Conservation (phyloP, 1,140 invertebrate species). For the Camponotus vicinus region DNA sequence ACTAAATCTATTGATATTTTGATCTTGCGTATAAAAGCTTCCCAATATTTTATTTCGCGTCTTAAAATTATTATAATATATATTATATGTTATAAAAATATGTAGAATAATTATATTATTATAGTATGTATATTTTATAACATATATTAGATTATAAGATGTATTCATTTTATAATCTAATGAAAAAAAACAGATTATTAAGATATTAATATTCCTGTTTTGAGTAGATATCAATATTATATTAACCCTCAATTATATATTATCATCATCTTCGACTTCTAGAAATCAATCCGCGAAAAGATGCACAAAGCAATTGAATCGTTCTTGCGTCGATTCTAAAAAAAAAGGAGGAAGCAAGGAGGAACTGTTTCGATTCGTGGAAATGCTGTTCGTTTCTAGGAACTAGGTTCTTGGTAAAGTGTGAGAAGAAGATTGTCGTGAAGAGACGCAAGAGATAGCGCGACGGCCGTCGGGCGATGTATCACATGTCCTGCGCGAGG, state of each 20-base stretch:
- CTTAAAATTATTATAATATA: background rate
- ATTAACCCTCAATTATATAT: background rate
- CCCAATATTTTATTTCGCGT: background rate
- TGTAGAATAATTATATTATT: too few species aligned
- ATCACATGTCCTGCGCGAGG: constrained; percentile 54
- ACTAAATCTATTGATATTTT: background rate
- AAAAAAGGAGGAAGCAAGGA: background rate
- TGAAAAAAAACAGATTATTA: background rate
- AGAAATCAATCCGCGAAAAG: background rate
- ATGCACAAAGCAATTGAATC: constrained; percentile 21
- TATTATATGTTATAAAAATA: too few species aligned
- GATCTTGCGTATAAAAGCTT: background rate
- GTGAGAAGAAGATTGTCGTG: constrained; percentile 45
- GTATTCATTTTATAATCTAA: background rate
- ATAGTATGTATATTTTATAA: too few species aligned
- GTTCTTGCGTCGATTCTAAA: constrained; percentile 10
- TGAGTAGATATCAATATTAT: background rate
- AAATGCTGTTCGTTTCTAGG: constrained; percentile 79
- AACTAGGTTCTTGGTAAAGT: constrained; percentile 74
- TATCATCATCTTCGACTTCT: background rate
- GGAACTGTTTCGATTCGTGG: constrained; percentile 29
- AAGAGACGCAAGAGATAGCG: constrained; percentile 70
- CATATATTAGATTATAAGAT: too few species aligned
- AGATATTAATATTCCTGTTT: background rate
- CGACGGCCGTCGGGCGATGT: constrained; percentile 61